Evolutionary conservation across 2,888 invertebrate species (phyloP).

Genomic region (Euclidia mi): DNA sequence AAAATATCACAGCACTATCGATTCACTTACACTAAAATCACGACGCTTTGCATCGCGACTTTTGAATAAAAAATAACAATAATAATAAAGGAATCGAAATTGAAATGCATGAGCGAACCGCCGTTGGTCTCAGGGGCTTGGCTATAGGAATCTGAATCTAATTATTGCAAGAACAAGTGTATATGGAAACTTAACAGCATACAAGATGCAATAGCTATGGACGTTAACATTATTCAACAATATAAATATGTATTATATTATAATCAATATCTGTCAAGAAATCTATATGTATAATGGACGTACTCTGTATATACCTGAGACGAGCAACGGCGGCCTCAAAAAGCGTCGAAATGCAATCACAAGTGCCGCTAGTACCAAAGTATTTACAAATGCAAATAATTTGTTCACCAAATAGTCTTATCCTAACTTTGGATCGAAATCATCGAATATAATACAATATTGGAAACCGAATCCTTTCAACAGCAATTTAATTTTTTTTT

Average conservation of each 20-base stretch:
- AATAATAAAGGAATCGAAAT: constrained; percentile 83
- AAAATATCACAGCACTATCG: constrained; percentile 90
- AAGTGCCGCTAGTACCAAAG: constrained; percentile 77
- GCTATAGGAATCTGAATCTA: neutral
- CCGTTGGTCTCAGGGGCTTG: constrained; percentile 53
- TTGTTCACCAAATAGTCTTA: constrained; percentile 65
- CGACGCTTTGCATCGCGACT: constrained; percentile 81
- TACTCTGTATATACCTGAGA: neutral
- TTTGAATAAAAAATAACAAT: constrained; percentile 70
- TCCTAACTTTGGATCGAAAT: constrained; percentile 71
- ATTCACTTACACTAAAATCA: constrained; percentile 87
- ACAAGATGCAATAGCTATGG: neutral
- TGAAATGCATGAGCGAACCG: constrained; percentile 78
- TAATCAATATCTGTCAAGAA: no score
- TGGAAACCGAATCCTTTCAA: constrained; percentile 43
- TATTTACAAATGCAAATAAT: constrained; percentile 77
- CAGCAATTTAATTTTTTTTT: constrained; percentile 46
- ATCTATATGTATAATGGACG: neutral
- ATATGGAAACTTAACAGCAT: neutral
- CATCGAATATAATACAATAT: constrained; percentile 54
- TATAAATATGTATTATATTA: no score
- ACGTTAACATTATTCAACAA: no score
- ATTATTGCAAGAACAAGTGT: no score
- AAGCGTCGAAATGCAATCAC: constrained; percentile 77
- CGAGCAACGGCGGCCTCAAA: constrained; percentile 62